Base-by-base conservation (phyloP, 2,113 vertebrate genomes). In the Columba janthina region DNA sequence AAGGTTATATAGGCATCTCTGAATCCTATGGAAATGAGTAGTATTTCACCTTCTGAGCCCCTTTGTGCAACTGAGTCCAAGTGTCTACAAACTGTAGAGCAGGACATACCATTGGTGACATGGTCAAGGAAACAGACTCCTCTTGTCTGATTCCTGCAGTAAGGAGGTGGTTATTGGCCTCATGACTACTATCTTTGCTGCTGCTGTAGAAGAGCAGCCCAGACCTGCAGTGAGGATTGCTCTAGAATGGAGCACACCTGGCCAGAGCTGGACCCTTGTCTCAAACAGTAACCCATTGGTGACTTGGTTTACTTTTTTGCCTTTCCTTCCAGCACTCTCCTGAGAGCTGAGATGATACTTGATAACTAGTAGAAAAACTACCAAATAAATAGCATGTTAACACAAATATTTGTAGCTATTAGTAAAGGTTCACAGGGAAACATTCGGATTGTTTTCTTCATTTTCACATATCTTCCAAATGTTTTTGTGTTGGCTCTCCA, bases 401-500 rank as follows among this genome's bases (percentile, higher is more conserved):
- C 62, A 66, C 67, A 76, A 77, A 24, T 85, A 89, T 88, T 94
- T 89, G 66, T 54, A 93, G 89, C 58, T 92, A 15, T 76, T 89
- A 54, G 28, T 76, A 6, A 85, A 78, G 48, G 12, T 87, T 95
- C 58, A 14, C 5, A 3, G 29, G 62, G 89, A 94, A 92, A 51
- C 1, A 25, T 79, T 89, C 2, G 0, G 62, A 88, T 76, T 73
- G 53, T 85, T 96, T 87, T 82, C 70, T 92, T 91, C 24, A 42
- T 79, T 91, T 96, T 78, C 73, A 69, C n/a, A 69, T 79, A 88
- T 85, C 58, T 94, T 91, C 77, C 85, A 88, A 96, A 70, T 88
- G 25, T 51, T 97, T 92, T 76, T 85, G 15, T 70, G 50, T 76
- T 93, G 87, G 74, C 89, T 96, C 42, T 61, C 3, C 4, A 67